Percentiles rank a stretch among this genome's conserved stretches.
These are phyloP conservation scores for Diadophis punctatus DNA, from an alignment of 2,113 vertebrate genomes.

Conservation along the genomic window DNA sequence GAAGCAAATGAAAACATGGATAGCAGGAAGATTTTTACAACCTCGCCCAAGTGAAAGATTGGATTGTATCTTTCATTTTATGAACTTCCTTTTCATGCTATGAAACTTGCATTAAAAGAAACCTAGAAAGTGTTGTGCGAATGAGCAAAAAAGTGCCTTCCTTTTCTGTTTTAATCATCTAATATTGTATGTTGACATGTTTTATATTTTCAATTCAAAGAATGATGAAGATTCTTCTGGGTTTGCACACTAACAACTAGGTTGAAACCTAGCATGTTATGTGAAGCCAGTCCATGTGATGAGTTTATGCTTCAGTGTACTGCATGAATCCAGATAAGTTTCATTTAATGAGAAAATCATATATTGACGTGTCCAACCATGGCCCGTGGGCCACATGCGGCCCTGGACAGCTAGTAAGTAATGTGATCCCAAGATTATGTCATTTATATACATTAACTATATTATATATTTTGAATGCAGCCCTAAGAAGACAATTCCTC, in stretches of 20 bases:
- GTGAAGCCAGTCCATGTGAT: not conserved
- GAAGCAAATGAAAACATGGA: not conserved
- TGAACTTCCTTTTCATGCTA: not conserved
- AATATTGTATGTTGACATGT: not conserved
- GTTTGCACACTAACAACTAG: not conserved
- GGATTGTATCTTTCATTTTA: not conserved
- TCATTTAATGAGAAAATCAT: not conserved
- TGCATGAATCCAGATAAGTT: not conserved
- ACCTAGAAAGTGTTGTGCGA: not conserved
- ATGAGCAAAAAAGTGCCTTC: not conserved
- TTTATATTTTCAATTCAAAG: not conserved
- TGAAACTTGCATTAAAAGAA: not conserved
- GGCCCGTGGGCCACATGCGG: not conserved
- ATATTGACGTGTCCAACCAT: not conserved
- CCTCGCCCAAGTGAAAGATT: not conserved
- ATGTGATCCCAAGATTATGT: not conserved
- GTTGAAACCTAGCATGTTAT: not conserved
- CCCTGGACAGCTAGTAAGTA: not conserved
- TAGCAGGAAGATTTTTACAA: not conserved
- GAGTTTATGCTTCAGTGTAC: not conserved
- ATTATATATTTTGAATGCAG: not conserved
- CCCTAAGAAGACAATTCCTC: not conserved
- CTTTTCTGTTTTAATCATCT: not conserved
- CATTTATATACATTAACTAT: not conserved
- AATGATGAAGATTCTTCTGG: not conserved